Conservation (phyloP, 2,797 vertebrate genomes). For the Clarias fuscus region DNA sequence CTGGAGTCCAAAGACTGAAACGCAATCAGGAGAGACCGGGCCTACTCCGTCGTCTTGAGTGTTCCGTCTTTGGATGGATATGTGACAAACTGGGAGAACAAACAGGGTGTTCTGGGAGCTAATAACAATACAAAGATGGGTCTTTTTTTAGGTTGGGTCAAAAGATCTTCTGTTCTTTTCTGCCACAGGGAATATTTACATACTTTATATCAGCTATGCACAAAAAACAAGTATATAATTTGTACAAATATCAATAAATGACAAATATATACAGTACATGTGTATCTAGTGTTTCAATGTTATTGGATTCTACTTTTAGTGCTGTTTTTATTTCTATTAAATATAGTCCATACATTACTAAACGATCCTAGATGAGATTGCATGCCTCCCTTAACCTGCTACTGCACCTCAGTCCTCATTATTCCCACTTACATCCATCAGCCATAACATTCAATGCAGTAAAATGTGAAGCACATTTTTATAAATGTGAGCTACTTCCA, state of each 20-base stretch:
- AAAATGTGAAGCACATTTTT: too few species aligned
- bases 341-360: neutral
- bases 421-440: neutral
- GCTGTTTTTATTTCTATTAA: neutral
- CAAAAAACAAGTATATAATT: neutral
- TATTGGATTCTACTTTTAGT: neutral
- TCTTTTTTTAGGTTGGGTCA: neutral
- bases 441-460: too few species aligned
- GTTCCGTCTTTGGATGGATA: neutral
- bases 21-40: neutral
- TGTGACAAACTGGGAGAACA: neutral
- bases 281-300: neutral
- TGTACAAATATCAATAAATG: slow-evolving; percentile 19
- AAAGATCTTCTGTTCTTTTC: neutral
- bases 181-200: neutral
- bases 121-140: neutral
- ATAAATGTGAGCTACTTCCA: too few species aligned
- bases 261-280: neutral
- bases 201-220: slow-evolving; percentile 3
- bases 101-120: neutral
- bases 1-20: slow-evolving; percentile 62
- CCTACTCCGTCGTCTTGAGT: neutral
- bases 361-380: neutral
- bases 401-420: neutral
- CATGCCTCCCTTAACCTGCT: neutral